Evolutionary conservation across 2,113 vertebrate genomes (phyloP).

Genomic region (zebrafish (Danio rerio)): GRCz12tu NC_133197.1:34007001-34007500

Average conservation of each 20-base stretch:
- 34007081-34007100: not conserved
- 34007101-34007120: not conserved
- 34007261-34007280: too few relatives aligned
- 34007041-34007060: not conserved
- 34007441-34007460: conserved; percentile 11
- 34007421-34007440: not conserved
- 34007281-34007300: too few relatives aligned
- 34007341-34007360: not conserved
- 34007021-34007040: not conserved
- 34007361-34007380: conserved; percentile 1
- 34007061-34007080: not conserved
- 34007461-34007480: conserved; percentile 40
- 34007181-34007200: not conserved
- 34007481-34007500: not conserved
- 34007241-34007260: too few relatives aligned
- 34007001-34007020: not conserved
- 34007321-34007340: too few relatives aligned
- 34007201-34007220: not conserved
- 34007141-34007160: not conserved
- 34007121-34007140: not conserved
- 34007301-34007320: too few relatives aligned
- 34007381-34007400: not conserved
- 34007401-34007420: not conserved
- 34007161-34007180: not conserved
- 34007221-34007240: not conserved